Base-by-base conservation (phyloP, 2,888 invertebrate species). In the Ophraella communa region DNA sequence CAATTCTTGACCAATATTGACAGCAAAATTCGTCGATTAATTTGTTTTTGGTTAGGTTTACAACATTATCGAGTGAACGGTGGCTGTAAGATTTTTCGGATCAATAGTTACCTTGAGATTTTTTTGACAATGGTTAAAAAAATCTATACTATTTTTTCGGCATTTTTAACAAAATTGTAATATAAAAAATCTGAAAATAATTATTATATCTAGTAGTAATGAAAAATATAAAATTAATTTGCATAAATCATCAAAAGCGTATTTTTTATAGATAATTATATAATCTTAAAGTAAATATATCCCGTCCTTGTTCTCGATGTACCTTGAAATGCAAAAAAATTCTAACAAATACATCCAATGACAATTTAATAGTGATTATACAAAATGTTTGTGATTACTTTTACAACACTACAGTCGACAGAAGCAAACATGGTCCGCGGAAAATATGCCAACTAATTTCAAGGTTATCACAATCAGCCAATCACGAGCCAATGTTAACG, bases 1-100 rank as follows among this genome's bases (percentile, higher is more conserved):
- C 60, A 61, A 56, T 64, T 56, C 56, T 49, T 65, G 52, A 23
- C 51, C 7, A 59, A 59, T 59, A 59, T 52, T 23, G 27, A 52
- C 20, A 59, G 44, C 30, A 49, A 56, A 49, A 33, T 33, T 52
- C 1, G 20, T 61, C 20, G 53, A 44, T 30, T 33, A n/a, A n/a
- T n/a, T n/a, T n/a, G n/a, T n/a, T 61, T 27, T 61, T 61, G 18
- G 21, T 20, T 17, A 21, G 23, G 33, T 49, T 59, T 51, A 42
- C 42, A 51, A 23, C 39, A 51, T 30, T 52, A 10, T 17, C 27
- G 21, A 21, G 11, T 39, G 35, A 51, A 18, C 18, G 42, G 4
- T 59, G 17, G 39, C 52, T 52, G 27, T 56, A 30, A 20, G 30
- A 45, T 56, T 56, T 27, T 45, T 56, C 20, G 56, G 45, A 45